phyloP scores from a whole-genome alignment of 2,797 vertebrate species.

The Molossus molossus region DNA sequence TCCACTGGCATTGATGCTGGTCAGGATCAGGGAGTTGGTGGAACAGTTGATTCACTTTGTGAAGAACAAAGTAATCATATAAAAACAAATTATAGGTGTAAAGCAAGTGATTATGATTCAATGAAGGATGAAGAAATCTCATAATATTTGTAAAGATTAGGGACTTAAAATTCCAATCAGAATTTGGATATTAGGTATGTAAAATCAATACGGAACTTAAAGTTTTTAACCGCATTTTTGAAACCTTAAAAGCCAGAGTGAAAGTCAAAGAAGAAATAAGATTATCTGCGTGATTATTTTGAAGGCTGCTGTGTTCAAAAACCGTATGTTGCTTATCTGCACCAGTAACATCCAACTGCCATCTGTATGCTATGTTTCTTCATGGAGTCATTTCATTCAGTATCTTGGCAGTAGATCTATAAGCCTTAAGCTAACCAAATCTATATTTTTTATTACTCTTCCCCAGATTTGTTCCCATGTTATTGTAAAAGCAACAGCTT shows the following conservation, averaged over 20 bases:
- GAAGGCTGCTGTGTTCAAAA: background rate
- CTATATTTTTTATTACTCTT: conserved; percentile 4
- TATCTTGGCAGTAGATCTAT: background rate
- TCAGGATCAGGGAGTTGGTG: background rate
- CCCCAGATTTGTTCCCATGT: background rate
- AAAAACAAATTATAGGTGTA: background rate
- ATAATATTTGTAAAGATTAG: background rate
- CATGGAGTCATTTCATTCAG: background rate
- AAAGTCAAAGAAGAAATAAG: background rate
- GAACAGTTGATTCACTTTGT: background rate
- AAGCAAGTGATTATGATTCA: background rate
- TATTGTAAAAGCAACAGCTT: background rate
- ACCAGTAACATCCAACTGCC: no score
- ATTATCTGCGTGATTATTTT: background rate
- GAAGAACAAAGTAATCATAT: background rate
- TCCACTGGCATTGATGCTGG: background rate
- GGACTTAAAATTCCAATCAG: background rate
- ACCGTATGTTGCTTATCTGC: background rate
- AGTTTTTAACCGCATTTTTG: background rate
- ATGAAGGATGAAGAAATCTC: background rate
- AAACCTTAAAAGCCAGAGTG: background rate
- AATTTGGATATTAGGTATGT: background rate
- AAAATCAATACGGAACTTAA: background rate
- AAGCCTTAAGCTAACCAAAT: background rate
- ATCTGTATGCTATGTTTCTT: background rate